Evolutionary conservation across 2,113 vertebrate genomes (phyloP), one percentile per base, ranked within the genome.

Genomic region (Albula goreensis): DNA sequence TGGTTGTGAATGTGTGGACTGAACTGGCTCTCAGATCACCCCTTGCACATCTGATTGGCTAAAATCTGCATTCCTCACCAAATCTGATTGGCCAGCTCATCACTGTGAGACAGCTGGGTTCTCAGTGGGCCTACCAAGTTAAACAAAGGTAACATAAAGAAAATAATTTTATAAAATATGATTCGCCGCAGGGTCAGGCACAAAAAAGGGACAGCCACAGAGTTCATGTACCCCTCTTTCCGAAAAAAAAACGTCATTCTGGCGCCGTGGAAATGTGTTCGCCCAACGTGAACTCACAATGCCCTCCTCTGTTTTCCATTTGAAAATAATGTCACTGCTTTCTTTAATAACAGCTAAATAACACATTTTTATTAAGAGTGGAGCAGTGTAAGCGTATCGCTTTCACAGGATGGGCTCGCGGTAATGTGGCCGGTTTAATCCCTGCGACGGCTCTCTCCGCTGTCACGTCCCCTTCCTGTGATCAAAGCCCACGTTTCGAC

Each of bases 401-500:
- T 88, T 86, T 89, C 84, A 85, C 83, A 84, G 63, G 1, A 7
- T 81, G 78, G 80, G 78, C 4, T 19, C 2, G 78, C 50, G 13
- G 56, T 79, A 81, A 48, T 56, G 78, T 77, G 41, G 49, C 83
- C 19, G 80, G 85, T 88, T 79, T 70, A 85, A 87, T 92, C 93
- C 89, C 84, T 89, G 89, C 83, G 0, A n/a, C 85, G 85, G 81
- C 90, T 86, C 86, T 86, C 41, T 17, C 82, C 49, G 51, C 84
- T 66, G 86, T 10, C 87, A 85, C 86, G 82, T 41, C 82, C 87
- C 86, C 86, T 90, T 87, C 84, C 90, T 89, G 82, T 79, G 85
- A 89, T 89, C 88, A 81, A 81, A 81, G 60, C 48, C 4, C 8
- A 31, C 15, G 77, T 51, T 82, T 25, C 25, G n/a, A 48, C 50